These are phyloP conservation scores for Subanguina moxae DNA, from an alignment of 1,140 invertebrate genomes.

Conservation along the genomic window DNA sequence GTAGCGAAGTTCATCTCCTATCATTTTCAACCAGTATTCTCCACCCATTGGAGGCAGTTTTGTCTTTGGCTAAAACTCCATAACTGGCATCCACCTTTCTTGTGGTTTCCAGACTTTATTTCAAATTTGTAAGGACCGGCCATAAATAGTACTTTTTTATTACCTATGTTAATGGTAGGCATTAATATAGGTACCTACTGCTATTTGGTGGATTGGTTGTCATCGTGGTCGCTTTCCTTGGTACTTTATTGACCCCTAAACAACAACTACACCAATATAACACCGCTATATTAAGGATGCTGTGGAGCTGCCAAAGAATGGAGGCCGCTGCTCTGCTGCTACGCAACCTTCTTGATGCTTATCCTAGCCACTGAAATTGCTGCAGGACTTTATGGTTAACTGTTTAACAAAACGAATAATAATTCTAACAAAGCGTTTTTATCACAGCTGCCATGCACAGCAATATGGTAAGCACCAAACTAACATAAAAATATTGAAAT, in stretches of 20 bases:
- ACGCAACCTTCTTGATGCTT: slow-evolving; percentile 56
- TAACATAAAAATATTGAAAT: slow-evolving; percentile 19
- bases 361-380: slow-evolving; percentile 57
- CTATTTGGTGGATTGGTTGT: slow-evolving; percentile 53
- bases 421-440: too few species aligned
- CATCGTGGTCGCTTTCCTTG: slow-evolving; percentile 54
- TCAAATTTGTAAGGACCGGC: too few species aligned
- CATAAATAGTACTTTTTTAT: too few species aligned
- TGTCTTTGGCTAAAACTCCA: too few species aligned
- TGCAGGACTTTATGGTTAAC: slow-evolving; percentile 50
- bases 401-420: too few species aligned
- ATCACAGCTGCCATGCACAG: slow-evolving; percentile 46
- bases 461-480: slow-evolving; percentile 37
- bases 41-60: too few species aligned
- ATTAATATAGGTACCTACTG: slow-evolving; percentile 30
- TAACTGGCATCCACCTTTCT: too few species aligned
- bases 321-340: slow-evolving; percentile 56
- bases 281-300: slow-evolving; percentile 26
- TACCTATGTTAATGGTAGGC: too few species aligned
- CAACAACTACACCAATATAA: too few species aligned
- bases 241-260: not conserved
- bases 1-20: too few species aligned
- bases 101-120: too few species aligned
- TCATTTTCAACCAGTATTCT: too few species aligned
- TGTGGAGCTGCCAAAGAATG: slow-evolving; percentile 59